phyloP scores from a whole-genome alignment of 2,888 invertebrate species.

The Synanthedon myopaeformis region DNA sequence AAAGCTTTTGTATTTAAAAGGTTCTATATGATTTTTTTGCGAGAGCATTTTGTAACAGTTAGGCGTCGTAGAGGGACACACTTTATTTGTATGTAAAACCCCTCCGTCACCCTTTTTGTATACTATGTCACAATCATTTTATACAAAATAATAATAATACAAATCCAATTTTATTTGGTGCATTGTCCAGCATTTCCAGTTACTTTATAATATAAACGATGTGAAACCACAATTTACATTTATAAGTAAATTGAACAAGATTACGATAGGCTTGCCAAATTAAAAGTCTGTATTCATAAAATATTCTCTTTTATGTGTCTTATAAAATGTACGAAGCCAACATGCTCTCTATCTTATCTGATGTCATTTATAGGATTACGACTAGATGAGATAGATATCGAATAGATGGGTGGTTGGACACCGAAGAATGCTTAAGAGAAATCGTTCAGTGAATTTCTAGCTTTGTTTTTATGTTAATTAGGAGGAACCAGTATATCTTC shows the following conservation, averaged over 20 bases:
- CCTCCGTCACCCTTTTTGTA: no score
- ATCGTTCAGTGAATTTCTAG: conserved; percentile 57
- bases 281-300: neutral
- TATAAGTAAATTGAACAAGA: neutral
- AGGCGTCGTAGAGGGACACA: no score
- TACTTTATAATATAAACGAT: neutral
- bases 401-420: conserved; percentile 48
- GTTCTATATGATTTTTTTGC: no score
- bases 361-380: conserved; percentile 67
- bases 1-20: no score
- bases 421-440: conserved; percentile 54
- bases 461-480: conserved; percentile 68
- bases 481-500: conserved; percentile 40
- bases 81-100: no score
- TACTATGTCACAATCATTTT: no score
- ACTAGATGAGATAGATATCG: conserved; percentile 59
- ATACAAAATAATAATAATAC: no score
- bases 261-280: neutral
- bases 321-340: conserved; percentile 27
- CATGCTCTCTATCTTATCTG: conserved; percentile 48
- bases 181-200: no score
- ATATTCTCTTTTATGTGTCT: neutral
- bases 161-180: no score
- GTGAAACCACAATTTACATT: neutral
- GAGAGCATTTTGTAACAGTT: no score